A percentile compares a stretch with the other conserved stretches of the same genome.
phyloP scores from a whole-genome alignment of 2,888 invertebrate species.

The Agrilus biguttatus region DNA sequence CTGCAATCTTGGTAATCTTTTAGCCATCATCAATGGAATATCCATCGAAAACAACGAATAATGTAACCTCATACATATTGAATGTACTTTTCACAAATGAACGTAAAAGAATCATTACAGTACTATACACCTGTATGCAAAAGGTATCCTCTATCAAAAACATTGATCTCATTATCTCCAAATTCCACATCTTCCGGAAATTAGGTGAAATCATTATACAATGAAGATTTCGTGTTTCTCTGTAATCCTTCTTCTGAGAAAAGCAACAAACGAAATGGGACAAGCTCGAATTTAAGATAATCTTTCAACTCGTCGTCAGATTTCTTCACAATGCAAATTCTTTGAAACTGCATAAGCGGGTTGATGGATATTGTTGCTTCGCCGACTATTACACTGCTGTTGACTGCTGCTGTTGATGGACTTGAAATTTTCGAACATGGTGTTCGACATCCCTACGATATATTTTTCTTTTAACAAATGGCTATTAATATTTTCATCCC shows the following conservation, averaged over 20 bases:
- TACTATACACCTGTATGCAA: slow-evolving; percentile 18
- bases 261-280: slow-evolving; percentile 10
- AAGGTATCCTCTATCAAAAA: slow-evolving; percentile 18
- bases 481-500: slow-evolving; percentile 7
- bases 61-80: slow-evolving; percentile 12
- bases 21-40: slow-evolving; percentile 8
- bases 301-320: slow-evolving; percentile 13
- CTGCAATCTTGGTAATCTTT: slow-evolving; percentile 12
- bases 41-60: slow-evolving; percentile 14
- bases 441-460: slow-evolving; percentile 7
- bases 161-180: slow-evolving; percentile 7
- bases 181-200: slow-evolving; percentile 5
- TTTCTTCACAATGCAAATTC: slow-evolving; percentile 15
- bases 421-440: slow-evolving; percentile 7
- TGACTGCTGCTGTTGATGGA: slow-evolving; percentile 9
- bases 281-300: slow-evolving; percentile 13
- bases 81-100: slow-evolving; percentile 13
- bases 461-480: slow-evolving; percentile 7
- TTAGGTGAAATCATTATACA: slow-evolving; percentile 8
- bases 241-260: slow-evolving; percentile 12
- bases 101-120: slow-evolving; percentile 8
- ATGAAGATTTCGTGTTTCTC: slow-evolving; percentile 11
- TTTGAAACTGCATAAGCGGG: slow-evolving; percentile 12
- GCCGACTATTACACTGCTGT: slow-evolving; percentile 10
- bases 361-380: slow-evolving; percentile 8